A percentile compares a stretch with the other conserved stretches of the same genome.
Evolutionary conservation across 2,888 invertebrate genomes (phyloP).

Genomic region (Clistopyga incitator): DNA sequence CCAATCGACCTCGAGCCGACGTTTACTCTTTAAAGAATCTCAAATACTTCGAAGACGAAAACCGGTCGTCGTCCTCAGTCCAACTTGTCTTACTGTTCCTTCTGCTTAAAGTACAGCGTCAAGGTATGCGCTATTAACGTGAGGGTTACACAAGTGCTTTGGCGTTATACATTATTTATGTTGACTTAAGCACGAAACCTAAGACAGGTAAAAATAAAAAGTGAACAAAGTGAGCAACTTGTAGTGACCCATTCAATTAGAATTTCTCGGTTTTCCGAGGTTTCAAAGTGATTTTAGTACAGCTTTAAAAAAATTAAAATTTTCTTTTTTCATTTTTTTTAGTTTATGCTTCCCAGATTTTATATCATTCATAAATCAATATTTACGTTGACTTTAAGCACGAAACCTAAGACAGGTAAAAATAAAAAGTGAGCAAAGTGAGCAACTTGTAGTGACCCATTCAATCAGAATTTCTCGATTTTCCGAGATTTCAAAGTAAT

Average conservation of each 20-base stretch:
- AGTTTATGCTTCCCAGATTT: too few species aligned
- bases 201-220: not conserved
- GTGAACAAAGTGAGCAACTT: not conserved
- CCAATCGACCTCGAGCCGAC: not conserved
- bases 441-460: too few species aligned
- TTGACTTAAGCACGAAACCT: not conserved
- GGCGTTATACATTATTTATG: not conserved
- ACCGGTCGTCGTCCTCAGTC: constrained; percentile 22
- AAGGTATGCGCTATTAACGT: constrained; percentile 2
- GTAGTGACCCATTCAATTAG: too few species aligned
- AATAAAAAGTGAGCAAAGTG: not conserved
- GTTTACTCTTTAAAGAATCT: constrained; percentile 45
- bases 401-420: not conserved
- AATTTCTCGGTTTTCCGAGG: too few species aligned
- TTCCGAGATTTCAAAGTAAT: too few species aligned
- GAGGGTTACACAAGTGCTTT: not conserved
- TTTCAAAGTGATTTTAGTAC: too few species aligned
- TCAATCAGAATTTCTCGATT: too few species aligned
- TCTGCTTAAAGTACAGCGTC: constrained; percentile 15
- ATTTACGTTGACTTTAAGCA: not conserved
- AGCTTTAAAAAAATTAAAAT: too few species aligned
- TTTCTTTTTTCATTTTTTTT: too few species aligned
- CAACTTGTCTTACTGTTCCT: not conserved
- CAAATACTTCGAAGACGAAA: constrained; percentile 17
- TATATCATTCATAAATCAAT: too few species aligned